Evolutionary conservation across 2,797 vertebrate species (phyloP).

Genomic region (Tadarida brasiliensis): DNA sequence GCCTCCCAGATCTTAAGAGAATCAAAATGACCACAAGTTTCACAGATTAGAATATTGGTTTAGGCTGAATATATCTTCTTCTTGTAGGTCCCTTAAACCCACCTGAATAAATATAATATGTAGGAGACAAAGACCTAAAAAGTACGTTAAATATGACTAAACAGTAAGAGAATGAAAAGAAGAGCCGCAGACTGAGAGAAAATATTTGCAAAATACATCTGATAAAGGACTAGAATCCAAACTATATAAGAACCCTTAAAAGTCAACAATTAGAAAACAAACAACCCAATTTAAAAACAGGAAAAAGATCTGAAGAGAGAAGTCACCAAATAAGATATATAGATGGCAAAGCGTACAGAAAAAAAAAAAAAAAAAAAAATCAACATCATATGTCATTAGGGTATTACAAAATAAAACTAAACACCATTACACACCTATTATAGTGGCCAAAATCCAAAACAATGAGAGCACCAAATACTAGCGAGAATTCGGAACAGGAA

Average conservation of each 20-base stretch:
- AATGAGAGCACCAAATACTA: background rate
- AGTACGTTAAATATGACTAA: background rate
- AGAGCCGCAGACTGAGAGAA: background rate
- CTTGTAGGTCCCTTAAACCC: background rate
- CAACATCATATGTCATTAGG: background rate
- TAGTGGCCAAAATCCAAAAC: slow-evolving; percentile 7
- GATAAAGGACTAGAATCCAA: background rate
- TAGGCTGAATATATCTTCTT: background rate
- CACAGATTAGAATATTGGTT: background rate
- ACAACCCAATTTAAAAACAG: background rate
- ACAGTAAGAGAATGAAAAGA: slow-evolving; percentile 38
- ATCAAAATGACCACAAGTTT: background rate
- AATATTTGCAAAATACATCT: slow-evolving; percentile 4
- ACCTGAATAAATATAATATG: background rate
- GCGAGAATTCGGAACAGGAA: background rate
- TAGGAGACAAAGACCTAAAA: background rate
- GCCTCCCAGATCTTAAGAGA: slow-evolving; percentile 53
- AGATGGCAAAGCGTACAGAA: slow-evolving; percentile 9
- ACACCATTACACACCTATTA: background rate
- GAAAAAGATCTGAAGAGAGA: slow-evolving; percentile 41
- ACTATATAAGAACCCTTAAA: slow-evolving; percentile 47
- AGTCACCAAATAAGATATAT: background rate
- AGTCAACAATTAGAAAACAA: slow-evolving; percentile 27
- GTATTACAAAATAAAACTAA: background rate
- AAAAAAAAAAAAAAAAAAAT: slow-evolving; percentile 46